Evolutionary conservation across 2,797 vertebrate genomes (phyloP), one percentile per base, ranked within the genome.

Genomic region (Orestias chungarensis): DNA sequence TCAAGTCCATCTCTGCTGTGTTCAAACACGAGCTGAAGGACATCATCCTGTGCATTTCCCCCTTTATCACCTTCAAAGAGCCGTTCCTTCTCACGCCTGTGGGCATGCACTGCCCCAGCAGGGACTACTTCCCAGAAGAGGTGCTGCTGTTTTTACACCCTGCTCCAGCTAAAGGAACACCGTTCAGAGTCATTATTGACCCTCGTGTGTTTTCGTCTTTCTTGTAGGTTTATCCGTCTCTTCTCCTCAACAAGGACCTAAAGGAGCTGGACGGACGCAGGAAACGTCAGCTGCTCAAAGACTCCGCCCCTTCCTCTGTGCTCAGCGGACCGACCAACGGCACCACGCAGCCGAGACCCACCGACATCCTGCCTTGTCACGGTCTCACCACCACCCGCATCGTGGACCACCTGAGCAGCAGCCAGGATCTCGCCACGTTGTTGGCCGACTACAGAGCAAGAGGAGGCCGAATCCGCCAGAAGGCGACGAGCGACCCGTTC

Each of bases 21-120:
- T 99, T 99, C 91, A 97, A 97, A 66, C 97, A 98, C 85, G 98
- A 99, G 83, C 82, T 99, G 33, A 97, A 98, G 89, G 97, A 99
- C 73, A 94, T 99, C 62, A 98, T 99, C 86, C 94, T 99, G 15
- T 97, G 96, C 75, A 96, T 99, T 82, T 99, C 98, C 1, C 97
- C 98, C 25, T 96, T 98, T 65, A 95, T 99, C 88, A 94, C 92
- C 0, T 99, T 99, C 75, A 95, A 92, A 40, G 97, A 98, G 68
- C 97, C 98, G 0, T 99, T 97, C 85, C 93, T 99, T 46, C 93
- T 99, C 72, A 96, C 92, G 0, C 91, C 94, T 2, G 92, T 93
- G 6, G 98, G 98, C 15, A 96, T 97, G 92, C 94, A 93, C 46
- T 99, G 98, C 81, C 96, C 97, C 57, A 97, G 96, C 76, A 94